Conservation (phyloP, 2,888 invertebrate species). For the Pocota personata region DNA sequence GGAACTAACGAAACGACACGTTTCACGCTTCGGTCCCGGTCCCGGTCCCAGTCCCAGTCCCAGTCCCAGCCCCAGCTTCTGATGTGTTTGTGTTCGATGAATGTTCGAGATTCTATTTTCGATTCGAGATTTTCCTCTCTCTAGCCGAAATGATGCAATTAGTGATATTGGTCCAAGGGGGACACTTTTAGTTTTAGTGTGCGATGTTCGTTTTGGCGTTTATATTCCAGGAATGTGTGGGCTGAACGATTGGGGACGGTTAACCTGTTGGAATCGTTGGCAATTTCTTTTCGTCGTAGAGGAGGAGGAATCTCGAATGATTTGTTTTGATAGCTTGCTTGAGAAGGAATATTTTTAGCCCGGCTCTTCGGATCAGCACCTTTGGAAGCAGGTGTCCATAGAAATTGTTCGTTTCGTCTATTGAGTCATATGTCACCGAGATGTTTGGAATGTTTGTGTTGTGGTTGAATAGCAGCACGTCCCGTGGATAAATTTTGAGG, state of each 20-base stretch:
- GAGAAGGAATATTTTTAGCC: constrained; percentile 34
- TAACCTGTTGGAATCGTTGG: constrained; percentile 72
- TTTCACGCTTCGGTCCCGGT: constrained; percentile 48
- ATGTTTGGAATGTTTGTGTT: constrained; percentile 24
- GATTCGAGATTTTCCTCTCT: constrained; percentile 48
- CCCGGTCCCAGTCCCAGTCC: too few relatives aligned
- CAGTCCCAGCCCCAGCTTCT: not conserved
- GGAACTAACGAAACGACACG: constrained; percentile 51
- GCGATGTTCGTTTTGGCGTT: constrained; percentile 27
- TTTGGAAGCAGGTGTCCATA: constrained; percentile 62
- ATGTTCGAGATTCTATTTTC: constrained; percentile 63
- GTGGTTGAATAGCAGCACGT: constrained; percentile 18
- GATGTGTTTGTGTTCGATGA: constrained; percentile 14
- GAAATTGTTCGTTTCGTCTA: not conserved
- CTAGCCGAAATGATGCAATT: constrained; percentile 69
- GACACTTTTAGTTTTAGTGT: constrained; percentile 70
- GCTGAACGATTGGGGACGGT: constrained; percentile 47
- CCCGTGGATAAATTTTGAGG: not conserved
- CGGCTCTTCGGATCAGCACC: constrained; percentile 55
- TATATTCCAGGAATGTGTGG: constrained; percentile 46
- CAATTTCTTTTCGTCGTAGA: constrained; percentile 69
- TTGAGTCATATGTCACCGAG: constrained; percentile 33
- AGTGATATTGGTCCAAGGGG: constrained; percentile 73
- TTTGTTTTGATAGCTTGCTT: constrained; percentile 66
- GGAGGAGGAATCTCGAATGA: constrained; percentile 57